These are phyloP conservation scores for Aspiorhynchus laticeps DNA, from an alignment of 2,113 vertebrate species.

Conservation along the genomic window DNA sequence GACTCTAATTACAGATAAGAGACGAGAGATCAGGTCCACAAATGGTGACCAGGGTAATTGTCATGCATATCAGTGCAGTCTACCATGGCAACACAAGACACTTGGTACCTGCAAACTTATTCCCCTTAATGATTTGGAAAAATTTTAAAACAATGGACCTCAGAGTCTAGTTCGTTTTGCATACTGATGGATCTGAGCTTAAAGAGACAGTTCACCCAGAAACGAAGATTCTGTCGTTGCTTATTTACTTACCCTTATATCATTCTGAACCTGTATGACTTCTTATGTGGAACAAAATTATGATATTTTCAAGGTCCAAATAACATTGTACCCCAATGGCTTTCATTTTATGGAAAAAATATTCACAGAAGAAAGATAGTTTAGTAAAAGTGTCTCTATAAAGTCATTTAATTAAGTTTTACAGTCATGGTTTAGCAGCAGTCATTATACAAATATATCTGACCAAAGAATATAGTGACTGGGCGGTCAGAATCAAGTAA, in stretches of 20 bases:
- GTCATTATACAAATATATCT: too few relatives aligned
- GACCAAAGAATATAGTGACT: too few relatives aligned
- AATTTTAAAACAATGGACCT: conserved; percentile 6
- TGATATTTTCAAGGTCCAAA: background rate
- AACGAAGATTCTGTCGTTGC: too few relatives aligned
- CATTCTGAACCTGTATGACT: background rate
- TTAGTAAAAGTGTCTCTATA: too few relatives aligned
- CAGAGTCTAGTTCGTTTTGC: background rate
- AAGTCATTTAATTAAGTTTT: too few relatives aligned
- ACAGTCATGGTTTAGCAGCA: too few relatives aligned
- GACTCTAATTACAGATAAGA: conserved; percentile 49
- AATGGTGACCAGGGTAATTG: conserved; percentile 23
- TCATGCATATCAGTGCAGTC: conserved; percentile 21
- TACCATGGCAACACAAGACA: conserved; percentile 22
- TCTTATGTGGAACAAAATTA: too few relatives aligned
- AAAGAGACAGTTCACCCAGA: background rate
- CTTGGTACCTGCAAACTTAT: conserved; percentile 20
- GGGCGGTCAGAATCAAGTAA: too few relatives aligned
- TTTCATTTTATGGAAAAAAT: background rate
- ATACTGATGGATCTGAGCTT: conserved; percentile 18
- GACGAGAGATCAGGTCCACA: conserved; percentile 3
- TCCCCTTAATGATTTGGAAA: conserved; percentile 25
- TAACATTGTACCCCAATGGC: background rate
- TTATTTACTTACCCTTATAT: background rate
- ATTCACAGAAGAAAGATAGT: too few relatives aligned